phyloP scores from a whole-genome alignment of 2,113 vertebrate species.

The Galbula dea region DNA sequence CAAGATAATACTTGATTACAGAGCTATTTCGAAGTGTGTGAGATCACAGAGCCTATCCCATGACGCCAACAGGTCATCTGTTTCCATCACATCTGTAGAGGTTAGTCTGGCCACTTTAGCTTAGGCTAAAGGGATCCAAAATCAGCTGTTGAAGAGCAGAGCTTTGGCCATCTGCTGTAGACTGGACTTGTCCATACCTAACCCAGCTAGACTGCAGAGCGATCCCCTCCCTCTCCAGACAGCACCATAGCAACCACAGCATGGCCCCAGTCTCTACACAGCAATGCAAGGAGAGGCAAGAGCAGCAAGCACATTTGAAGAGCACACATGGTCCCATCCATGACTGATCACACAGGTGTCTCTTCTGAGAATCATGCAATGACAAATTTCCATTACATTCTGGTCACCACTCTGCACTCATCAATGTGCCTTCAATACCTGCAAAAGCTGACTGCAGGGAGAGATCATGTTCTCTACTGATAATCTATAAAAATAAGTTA shows the following conservation, averaged over 20 bases:
- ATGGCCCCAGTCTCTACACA: not conserved
- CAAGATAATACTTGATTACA: not conserved
- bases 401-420: not conserved
- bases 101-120: not conserved
- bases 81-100: not conserved
- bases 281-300: not conserved
- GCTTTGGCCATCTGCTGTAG: not conserved
- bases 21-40: not conserved
- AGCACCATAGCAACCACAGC: not conserved
- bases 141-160: not conserved
- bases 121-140: not conserved
- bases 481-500: not conserved
- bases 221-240: not conserved
- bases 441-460: not conserved
- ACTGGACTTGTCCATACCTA: not conserved
- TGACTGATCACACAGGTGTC: not conserved
- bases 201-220: not conserved
- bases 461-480: not conserved
- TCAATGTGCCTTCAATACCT: too few species aligned
- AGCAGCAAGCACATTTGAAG: not conserved
- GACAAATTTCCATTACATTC: not conserved
- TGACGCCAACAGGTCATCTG: not conserved
- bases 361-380: not conserved
- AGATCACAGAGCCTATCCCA: not conserved
- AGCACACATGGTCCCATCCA: rapidly evolving